Conservation (phyloP, 1,140 invertebrate species). For the Akabosia matsudoensis region DNA sequence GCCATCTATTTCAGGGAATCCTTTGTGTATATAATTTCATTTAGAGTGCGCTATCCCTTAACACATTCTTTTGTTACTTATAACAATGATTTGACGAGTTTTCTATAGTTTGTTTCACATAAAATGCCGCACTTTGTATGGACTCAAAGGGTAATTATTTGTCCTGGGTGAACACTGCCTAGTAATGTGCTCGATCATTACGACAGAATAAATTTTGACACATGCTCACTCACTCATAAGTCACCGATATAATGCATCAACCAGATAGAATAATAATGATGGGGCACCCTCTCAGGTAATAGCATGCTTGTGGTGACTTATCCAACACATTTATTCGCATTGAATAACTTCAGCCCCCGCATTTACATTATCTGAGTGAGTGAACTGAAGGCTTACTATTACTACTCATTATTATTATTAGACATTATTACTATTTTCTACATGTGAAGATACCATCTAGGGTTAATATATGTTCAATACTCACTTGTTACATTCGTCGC, state of each 20-base stretch:
- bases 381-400: background rate
- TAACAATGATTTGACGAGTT: too few species aligned
- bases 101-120: too few species aligned
- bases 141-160: too few species aligned
- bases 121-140: too few species aligned
- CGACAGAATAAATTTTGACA: background rate
- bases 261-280: constrained; percentile 3
- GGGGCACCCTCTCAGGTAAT: constrained; percentile 14
- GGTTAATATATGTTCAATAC: too few species aligned
- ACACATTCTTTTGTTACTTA: too few species aligned
- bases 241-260: constrained; percentile 18
- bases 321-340: constrained; percentile 21
- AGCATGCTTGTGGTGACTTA: background rate
- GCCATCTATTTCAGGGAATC: too few species aligned
- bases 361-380: constrained; percentile 12
- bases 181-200: background rate
- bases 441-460: background rate
- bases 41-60: too few species aligned
- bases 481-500: too few species aligned
- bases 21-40: too few species aligned
- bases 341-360: constrained; percentile 4
- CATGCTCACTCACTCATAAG: constrained; percentile 8
- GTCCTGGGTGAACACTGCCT: too few species aligned
- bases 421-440: background rate
- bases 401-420: background rate